A percentile compares a stretch with the other conserved stretches of the same genome.
Evolutionary conservation across 2,888 invertebrate genomes (phyloP).

Genomic region (Pandemis corylana): DNA sequence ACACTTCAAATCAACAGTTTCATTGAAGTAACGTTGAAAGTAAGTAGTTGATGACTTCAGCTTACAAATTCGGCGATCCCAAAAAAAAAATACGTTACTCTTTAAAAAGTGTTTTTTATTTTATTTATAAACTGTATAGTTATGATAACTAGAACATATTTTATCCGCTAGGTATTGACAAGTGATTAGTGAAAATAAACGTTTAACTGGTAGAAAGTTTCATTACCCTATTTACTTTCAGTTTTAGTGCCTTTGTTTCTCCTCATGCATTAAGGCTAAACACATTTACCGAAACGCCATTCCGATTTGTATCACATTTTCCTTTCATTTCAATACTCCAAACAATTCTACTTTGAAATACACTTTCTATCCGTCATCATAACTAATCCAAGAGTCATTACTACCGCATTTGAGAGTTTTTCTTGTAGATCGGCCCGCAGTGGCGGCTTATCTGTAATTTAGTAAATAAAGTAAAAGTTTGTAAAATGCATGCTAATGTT

Average conservation of each 20-base stretch:
- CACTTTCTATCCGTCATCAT: conserved; percentile 66
- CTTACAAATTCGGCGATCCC: too few species aligned
- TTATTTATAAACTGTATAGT: neutral
- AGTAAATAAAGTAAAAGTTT: conserved; percentile 69
- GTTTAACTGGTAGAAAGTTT: conserved; percentile 21
- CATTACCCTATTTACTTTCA: neutral
- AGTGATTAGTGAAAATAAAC: conserved; percentile 2
- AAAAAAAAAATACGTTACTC: too few species aligned
- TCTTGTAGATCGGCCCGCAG: conserved; percentile 55
- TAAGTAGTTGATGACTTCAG: too few species aligned
- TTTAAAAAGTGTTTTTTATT: too few species aligned
- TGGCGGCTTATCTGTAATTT: conserved; percentile 58
- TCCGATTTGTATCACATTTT: conserved; percentile 9
- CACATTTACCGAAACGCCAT: conserved; percentile 7
- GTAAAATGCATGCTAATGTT: conserved; percentile 68
- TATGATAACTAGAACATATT: neutral
- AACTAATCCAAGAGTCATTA: conserved; percentile 60
- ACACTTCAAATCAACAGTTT: too few species aligned
- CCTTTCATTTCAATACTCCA: conserved; percentile 46
- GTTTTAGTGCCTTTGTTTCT: conserved; percentile 9
- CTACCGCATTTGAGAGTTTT: conserved; percentile 57
- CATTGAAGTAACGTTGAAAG: too few species aligned
- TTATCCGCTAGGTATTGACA: neutral
- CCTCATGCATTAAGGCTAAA: conserved; percentile 3
- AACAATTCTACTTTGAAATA: conserved; percentile 52